Evolutionary conservation across 2,888 invertebrate species (phyloP).

Genomic region (Synergus gifuensis): DNA sequence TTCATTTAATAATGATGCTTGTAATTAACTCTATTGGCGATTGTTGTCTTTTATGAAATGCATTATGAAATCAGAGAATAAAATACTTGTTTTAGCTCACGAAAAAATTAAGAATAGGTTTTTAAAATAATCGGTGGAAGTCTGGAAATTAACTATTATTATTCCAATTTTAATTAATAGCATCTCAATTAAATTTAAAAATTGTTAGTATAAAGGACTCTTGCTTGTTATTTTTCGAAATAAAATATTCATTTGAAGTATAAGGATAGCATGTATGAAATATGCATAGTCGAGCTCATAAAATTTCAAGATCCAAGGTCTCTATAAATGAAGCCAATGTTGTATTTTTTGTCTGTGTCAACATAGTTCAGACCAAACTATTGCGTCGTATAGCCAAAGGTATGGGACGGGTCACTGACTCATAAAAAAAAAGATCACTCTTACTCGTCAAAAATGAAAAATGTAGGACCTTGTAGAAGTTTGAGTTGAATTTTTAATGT

Average conservation of each 20-base stretch:
- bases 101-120: neutral
- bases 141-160: too few relatives aligned
- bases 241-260: slow-evolving; percentile 3
- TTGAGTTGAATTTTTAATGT: too few relatives aligned
- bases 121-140: neutral
- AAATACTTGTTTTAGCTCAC: too few relatives aligned
- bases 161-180: too few relatives aligned
- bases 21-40: too few relatives aligned
- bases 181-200: too few relatives aligned
- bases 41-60: too few relatives aligned
- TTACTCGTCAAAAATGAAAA: neutral
- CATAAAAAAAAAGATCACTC: neutral
- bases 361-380: neutral
- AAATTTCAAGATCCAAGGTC: slow-evolving; percentile 18
- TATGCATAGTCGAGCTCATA: neutral
- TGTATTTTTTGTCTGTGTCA: neutral
- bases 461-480: neutral
- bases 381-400: neutral
- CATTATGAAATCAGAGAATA: too few relatives aligned
- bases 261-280: too few relatives aligned
- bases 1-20: neutral
- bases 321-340: neutral
- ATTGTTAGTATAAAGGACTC: neutral
- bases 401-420: neutral
- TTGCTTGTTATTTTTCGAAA: neutral